These are phyloP conservation scores for Eleutherodactylus coqui DNA, from an alignment of 2,797 vertebrate genomes.

Conservation along the genomic window DNA sequence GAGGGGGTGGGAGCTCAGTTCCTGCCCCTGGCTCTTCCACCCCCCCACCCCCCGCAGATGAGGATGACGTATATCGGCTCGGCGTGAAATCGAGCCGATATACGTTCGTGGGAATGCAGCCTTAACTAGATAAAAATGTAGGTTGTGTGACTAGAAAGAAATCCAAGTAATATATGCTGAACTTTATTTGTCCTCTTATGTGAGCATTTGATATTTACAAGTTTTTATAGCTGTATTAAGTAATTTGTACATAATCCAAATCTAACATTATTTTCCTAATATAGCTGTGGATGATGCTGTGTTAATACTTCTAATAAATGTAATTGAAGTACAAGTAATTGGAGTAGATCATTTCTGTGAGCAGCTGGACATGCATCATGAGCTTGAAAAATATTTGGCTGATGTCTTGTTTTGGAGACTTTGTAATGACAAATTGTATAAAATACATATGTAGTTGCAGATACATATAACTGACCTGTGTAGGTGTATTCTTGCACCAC, in stretches of 20 bases:
- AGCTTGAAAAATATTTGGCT: not conserved
- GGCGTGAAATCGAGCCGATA: too few species aligned
- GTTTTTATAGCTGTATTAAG: not conserved
- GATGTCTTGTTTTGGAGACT: not conserved
- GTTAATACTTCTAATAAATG: not conserved
- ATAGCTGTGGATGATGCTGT: not conserved
- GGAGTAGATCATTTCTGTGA: not conserved
- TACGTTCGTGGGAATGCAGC: too few species aligned
- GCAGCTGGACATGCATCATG: slow-evolving; percentile 32
- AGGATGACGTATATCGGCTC: too few species aligned
- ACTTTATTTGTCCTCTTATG: not conserved
- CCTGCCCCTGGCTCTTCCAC: too few species aligned
- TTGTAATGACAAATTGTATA: slow-evolving; percentile 7
- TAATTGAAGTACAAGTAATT: slow-evolving; percentile 14
- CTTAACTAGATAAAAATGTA: not conserved
- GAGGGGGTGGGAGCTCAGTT: too few species aligned
- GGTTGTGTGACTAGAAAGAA: not conserved
- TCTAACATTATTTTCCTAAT: not conserved
- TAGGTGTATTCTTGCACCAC: not conserved
- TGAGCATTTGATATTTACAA: not conserved
- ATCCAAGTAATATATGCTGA: not conserved
- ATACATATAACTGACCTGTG: too few species aligned
- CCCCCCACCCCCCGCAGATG: too few species aligned
- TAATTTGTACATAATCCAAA: slow-evolving; percentile 1
- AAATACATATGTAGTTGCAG: not conserved